A percentile compares a stretch with the other conserved stretches of the same genome.
These are phyloP conservation scores for Chrysomela aeneicollis DNA, from an alignment of 2,888 invertebrate genomes.

Conservation along the genomic window DNA sequence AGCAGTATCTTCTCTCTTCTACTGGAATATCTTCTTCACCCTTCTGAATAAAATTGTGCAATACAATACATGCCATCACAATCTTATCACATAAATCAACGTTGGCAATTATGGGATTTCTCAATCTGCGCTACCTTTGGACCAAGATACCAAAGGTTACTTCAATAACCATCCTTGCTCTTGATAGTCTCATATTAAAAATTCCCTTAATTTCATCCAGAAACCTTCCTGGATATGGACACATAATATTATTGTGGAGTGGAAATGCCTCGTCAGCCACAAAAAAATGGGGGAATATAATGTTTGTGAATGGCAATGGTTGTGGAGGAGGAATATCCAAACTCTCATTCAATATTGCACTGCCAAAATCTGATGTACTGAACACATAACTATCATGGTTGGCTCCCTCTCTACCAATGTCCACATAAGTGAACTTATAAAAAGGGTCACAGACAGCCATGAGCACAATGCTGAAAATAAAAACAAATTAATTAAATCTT, in stretches of 20 bases:
- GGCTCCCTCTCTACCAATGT: conserved; percentile 19
- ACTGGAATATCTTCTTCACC: too few relatives aligned
- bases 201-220: conserved; percentile 4
- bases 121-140: conserved; percentile 8
- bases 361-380: conserved; percentile 4
- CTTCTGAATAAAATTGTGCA: too few relatives aligned
- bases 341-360: conserved; percentile 7
- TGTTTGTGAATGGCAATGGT: conserved; percentile 1
- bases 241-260: conserved; percentile 25
- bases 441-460: conserved; percentile 25
- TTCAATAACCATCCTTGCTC: too few relatives aligned
- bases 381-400: conserved; percentile 18
- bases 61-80: too few relatives aligned
- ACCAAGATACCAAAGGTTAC: neutral
- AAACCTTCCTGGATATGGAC: conserved; percentile 27
- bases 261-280: conserved; percentile 32
- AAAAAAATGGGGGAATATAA: conserved; percentile 24
- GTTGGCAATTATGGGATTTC: neutral
- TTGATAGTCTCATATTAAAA: too few relatives aligned
- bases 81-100: too few relatives aligned
- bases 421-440: conserved; percentile 26
- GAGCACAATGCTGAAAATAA: conserved; percentile 24
- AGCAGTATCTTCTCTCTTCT: too few relatives aligned
- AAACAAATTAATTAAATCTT: conserved; percentile 13
- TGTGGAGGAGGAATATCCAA: conserved; percentile 12